These are phyloP conservation scores for Moxostoma hubbsi DNA, from an alignment of 2,797 vertebrate genomes.

Conservation along the genomic window DNA sequence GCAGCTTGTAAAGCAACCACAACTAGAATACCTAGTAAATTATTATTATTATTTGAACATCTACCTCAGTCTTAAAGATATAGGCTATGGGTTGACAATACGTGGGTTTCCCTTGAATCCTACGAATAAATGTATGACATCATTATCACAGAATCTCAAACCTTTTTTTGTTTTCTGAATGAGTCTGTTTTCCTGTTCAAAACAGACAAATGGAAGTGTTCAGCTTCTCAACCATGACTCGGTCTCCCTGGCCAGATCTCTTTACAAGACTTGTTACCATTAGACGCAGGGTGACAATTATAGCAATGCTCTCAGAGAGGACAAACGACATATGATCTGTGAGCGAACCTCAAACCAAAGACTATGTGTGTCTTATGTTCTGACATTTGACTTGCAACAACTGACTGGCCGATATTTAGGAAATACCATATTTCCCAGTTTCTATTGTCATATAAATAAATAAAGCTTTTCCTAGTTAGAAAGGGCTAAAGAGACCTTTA, in stretches of 20 bases:
- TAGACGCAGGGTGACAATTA: conserved; percentile 51
- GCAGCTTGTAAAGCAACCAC: background rate
- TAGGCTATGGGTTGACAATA: no score
- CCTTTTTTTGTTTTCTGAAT: conserved; percentile 18
- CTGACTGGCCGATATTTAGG: conserved; percentile 57
- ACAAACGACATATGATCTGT: conserved; percentile 44
- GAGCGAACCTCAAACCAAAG: conserved; percentile 26
- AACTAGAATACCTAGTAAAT: background rate
- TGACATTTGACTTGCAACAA: conserved; percentile 44
- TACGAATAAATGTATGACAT: background rate
- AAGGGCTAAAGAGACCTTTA: conserved; percentile 21
- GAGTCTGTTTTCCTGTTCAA: background rate
- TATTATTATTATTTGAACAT: no score
- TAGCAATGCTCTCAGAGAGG: conserved; percentile 40
- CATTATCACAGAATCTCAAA: background rate
- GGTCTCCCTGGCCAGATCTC: conserved; percentile 30
- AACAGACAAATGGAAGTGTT: background rate
- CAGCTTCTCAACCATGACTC: conserved; percentile 6
- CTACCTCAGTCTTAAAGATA: background rate
- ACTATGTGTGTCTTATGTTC: conserved; percentile 27
- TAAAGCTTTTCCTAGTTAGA: conserved; percentile 62
- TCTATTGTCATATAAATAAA: conserved; percentile 63
- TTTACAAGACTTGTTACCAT: conserved; percentile 56
- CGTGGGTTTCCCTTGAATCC: background rate
- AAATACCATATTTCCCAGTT: conserved; percentile 62